These are phyloP conservation scores for Ectropis grisescens DNA, from an alignment of 1,140 invertebrate species.

Conservation along the genomic window DNA sequence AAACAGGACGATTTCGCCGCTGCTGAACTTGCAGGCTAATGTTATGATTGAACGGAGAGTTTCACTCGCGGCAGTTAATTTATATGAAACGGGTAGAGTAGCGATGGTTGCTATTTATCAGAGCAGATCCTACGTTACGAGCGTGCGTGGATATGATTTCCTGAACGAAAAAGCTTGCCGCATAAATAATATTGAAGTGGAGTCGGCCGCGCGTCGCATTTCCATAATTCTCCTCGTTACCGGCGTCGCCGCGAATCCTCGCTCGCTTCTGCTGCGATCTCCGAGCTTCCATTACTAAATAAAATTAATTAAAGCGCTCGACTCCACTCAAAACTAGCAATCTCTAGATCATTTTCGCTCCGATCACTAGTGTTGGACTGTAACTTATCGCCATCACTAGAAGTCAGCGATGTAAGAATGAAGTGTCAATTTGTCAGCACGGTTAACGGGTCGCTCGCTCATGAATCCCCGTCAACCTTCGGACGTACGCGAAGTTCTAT, in stretches of 20 bases:
- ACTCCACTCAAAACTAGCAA: no score
- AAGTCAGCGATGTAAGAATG: no score
- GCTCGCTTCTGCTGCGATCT: constrained; percentile 22
- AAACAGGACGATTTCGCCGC: neutral
- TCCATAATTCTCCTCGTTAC: constrained; percentile 43
- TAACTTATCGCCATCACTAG: no score
- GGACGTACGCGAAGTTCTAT: constrained; percentile 3
- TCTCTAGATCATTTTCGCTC: no score
- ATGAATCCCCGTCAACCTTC: no score
- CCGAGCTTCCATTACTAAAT: constrained; percentile 21
- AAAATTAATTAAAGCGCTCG: constrained; percentile 33
- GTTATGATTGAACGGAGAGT: no score
- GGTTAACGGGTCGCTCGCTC: no score
- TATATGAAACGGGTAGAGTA: constrained; percentile 4
- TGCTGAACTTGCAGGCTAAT: no score
- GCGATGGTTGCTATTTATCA: constrained; percentile 16
- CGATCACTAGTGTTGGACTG: no score
- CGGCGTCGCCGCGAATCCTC: constrained; percentile 2
- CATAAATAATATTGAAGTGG: constrained; percentile 17
- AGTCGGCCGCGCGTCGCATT: constrained; percentile 17
- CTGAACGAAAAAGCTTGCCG: constrained; percentile 15
- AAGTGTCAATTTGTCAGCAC: no score
- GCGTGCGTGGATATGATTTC: constrained; percentile 14
- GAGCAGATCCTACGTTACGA: constrained; percentile 9
- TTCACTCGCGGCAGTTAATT: neutral